These are phyloP conservation scores for Poecilia gillii DNA, from an alignment of 2,797 vertebrate genomes.

Conservation along the genomic window DNA sequence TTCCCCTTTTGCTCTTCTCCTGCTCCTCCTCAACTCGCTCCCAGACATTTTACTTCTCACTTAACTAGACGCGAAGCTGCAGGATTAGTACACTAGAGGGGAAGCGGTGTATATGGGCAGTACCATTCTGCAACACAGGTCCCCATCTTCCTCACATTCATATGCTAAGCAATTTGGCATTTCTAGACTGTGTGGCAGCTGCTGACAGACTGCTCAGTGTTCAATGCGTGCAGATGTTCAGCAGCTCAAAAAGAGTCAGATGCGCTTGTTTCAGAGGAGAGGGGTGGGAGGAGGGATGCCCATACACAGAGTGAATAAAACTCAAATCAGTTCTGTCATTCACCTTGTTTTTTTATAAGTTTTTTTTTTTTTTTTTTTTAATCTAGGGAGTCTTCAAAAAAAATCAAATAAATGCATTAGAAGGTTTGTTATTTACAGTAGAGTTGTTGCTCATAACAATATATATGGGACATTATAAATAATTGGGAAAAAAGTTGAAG, in stretches of 20 bases:
- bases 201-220: slow-evolving; percentile 53
- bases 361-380: slow-evolving; percentile 7
- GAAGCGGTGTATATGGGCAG: slow-evolving; percentile 64
- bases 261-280: slow-evolving; percentile 45
- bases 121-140: slow-evolving; percentile 44
- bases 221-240: slow-evolving; percentile 78
- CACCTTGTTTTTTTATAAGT: slow-evolving; percentile 27
- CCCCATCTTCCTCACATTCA: slow-evolving; percentile 71
- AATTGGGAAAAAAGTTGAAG: background rate
- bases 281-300: slow-evolving; percentile 15
- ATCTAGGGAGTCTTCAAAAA: slow-evolving; percentile 28
- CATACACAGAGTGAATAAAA: slow-evolving; percentile 49
- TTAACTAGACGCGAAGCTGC: slow-evolving; percentile 65
- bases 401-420: background rate
- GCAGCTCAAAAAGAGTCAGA: slow-evolving; percentile 61
- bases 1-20: slow-evolving; percentile 31
- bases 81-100: slow-evolving; percentile 55
- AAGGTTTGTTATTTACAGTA: background rate
- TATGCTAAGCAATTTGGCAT: slow-evolving; percentile 69
- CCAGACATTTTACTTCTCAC: slow-evolving; percentile 71
- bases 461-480: background rate
- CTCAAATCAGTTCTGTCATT: slow-evolving; percentile 53
- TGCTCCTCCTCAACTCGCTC: slow-evolving; percentile 45
- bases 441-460: background rate
- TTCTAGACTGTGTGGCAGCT: slow-evolving; percentile 63